These are phyloP conservation scores for Enteromius viviparus DNA, from an alignment of 2,797 vertebrate species.

Conservation along the genomic window DNA sequence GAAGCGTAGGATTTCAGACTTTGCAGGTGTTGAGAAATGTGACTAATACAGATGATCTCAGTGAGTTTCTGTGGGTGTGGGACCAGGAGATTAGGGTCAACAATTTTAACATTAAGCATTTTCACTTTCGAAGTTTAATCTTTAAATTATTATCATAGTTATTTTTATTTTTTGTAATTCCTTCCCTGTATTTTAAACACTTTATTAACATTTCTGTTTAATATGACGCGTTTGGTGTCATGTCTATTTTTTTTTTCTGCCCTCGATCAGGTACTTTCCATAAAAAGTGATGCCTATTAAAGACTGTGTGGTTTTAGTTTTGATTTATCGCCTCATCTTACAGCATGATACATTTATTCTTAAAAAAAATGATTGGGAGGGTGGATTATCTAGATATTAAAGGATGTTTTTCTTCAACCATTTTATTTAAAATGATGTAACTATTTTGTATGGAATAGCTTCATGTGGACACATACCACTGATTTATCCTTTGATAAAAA, in stretches of 20 bases:
- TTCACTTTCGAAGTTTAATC: neutral
- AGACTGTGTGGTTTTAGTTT: neutral
- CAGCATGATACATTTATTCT: neutral
- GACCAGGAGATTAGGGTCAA: neutral
- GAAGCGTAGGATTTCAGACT: neutral
- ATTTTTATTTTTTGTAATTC: neutral
- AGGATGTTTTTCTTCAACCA: neutral
- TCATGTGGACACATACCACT: neutral
- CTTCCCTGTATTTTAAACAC: neutral
- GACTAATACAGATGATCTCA: neutral
- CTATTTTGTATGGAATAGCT: neutral
- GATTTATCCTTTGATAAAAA: neutral
- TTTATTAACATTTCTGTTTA: neutral
- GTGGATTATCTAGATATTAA: neutral
- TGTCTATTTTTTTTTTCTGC: neutral
- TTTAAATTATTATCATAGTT: neutral
- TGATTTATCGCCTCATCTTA: neutral
- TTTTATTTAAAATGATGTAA: neutral
- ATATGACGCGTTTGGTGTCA: neutral
- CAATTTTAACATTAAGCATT: neutral
- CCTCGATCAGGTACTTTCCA: neutral
- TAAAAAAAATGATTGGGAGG: neutral
- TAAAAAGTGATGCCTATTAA: neutral
- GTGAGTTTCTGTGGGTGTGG: constrained; percentile 26
- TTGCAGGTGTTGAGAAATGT: constrained; percentile 10